Base-by-base conservation (phyloP, 92 coral and sea anemone species). In the Phenganax subtilis region DNA sequence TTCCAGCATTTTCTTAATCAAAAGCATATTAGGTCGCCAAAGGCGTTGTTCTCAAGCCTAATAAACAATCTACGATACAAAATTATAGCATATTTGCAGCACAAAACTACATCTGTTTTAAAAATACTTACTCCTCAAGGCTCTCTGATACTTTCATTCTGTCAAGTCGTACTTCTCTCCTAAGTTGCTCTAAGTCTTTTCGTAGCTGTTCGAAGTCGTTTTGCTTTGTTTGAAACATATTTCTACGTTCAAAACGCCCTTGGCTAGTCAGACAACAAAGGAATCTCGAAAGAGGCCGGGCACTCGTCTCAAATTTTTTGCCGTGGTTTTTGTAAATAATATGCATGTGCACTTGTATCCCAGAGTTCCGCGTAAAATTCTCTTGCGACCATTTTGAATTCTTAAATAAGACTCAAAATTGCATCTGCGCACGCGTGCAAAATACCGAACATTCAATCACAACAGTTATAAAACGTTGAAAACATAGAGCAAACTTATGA, bases 111-210 rank as follows among this genome's bases (percentile, higher is more conserved):
- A 68, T 68, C 73, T 68, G 73, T 68, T 68, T 30, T 68, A 7
- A 68, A 68, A 28, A 30, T 68, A 79, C 83, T 64, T 52, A 79
- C 83, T 79, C 83, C 15, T 79, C 83, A 65, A 79, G 73, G 69
- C 83, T 79, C 65, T 79, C 63, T 2, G 83, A 79, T 9, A 79
- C 74, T 54, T 79, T 79, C 83, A 79, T 79, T 15, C 83, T 53
- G 17, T 79, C 83, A 10, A 79, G 20, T 10, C 74, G 72, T 15
- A 79, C 83, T 30, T 79, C 83, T 64, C 83, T 47, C 25, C 62
- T 63, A 25, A 79, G 74, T 17, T 79, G 83, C 51, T 79, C 83
- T 2, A 79, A 28, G 51, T 79, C 83, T 52, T 79, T 79, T 28
- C 62, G 63, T 51, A 79, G 83, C 74, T 51, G 54, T 25, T 79